Base-by-base conservation (phyloP, 2,888 invertebrate species). In the Ceriagrion tenellum region DNA sequence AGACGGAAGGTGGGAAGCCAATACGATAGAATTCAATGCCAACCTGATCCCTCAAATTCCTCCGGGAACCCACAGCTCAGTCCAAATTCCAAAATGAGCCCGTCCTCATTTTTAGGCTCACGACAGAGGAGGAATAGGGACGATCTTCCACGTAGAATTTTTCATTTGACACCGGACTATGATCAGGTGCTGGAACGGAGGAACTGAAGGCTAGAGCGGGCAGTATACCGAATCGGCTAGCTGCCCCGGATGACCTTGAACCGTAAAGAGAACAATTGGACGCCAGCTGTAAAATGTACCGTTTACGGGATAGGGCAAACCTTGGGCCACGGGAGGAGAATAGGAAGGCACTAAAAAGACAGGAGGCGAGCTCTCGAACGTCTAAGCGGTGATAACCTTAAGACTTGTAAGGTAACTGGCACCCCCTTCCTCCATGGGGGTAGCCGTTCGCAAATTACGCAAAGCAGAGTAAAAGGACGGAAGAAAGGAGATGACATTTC, bases 381-480 rank as follows among this genome's bases (percentile, higher is more conserved):
- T 59, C 26, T 69, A n/a, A 8, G 23, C 26, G 26, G 69, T n/a
- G 23, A 69, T 69, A 69, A 69, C 69, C n/a, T 69, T 69, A 69
- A 69, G 69, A 69, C 69, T n/a, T 69, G 69, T n/a, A n/a, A 69
- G 69, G 69, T n/a, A 69, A 69, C 69, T n/a, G 69, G n/a, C 69
- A 69, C 69, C 2, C 69, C 23, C n/a, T n/a, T 10, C n/a, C 69
- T n/a, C 10, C n/a, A 8, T 10, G 6, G 4, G 26, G n/a, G n/a
- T 20, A 69, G n/a, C 69, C 23, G 69, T 69, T n/a, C 69, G 69
- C 69, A 69, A 69, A 69, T 69, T 69, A 69, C 69, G 26, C 26
- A 10, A 10, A 69, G 69, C 10, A 69, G 69, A 69, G 12, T 3
- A n/a, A n/a, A 69, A 69, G 10, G 69, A n/a, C 26, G 47, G 47